Base-by-base conservation (phyloP, 1,140 invertebrate species). In the Thaumetopoea pityocampa region DNA sequence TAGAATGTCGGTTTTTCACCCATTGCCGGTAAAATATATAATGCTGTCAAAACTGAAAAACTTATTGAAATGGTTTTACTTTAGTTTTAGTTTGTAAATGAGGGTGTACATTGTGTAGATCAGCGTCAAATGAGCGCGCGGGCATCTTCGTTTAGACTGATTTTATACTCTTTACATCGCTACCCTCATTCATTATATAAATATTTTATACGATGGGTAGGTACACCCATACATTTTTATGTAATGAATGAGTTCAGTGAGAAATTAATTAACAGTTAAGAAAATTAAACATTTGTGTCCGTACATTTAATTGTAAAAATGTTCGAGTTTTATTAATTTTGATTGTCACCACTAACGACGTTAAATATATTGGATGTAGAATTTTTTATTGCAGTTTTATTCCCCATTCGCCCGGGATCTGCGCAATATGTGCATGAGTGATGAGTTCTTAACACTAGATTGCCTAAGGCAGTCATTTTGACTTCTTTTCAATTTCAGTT, bases 361-460 rank as follows among this genome's bases (percentile, higher is more conserved):
- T 74, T 74, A 57, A 82, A 80, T 83, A 83, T 83, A 83, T 79
- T 80, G 73, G 76, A 80, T 79, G 79, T 83, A 83, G 79, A 80
- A 79, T 78, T 73, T 67, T 53, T 68, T 22, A 57, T 53, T 67
- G 38, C 49, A 48, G 47, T 77, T 77, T 78, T 55, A 67, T 74
- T 79, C 68, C 37, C 4, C 28, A 14, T 41, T 7, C 10, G 8
- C 11, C 16, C 19, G 24, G 6, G 4, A 10, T 23, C 18, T n/a
- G n/a, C n/a, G n/a, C n/a, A n/a, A n/a, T n/a, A n/a, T n/a, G n/a
- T n/a, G n/a, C n/a, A n/a, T n/a, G n/a, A n/a, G n/a, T n/a, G n/a
- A n/a, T n/a, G n/a, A n/a, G n/a, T n/a, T n/a, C n/a, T n/a, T n/a
- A n/a, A n/a, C n/a, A n/a, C n/a, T n/a, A n/a, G n/a, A n/a, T n/a